Base-by-base conservation (phyloP, 2,797 vertebrate genomes). In the Protosalanx chinensis region DNA sequence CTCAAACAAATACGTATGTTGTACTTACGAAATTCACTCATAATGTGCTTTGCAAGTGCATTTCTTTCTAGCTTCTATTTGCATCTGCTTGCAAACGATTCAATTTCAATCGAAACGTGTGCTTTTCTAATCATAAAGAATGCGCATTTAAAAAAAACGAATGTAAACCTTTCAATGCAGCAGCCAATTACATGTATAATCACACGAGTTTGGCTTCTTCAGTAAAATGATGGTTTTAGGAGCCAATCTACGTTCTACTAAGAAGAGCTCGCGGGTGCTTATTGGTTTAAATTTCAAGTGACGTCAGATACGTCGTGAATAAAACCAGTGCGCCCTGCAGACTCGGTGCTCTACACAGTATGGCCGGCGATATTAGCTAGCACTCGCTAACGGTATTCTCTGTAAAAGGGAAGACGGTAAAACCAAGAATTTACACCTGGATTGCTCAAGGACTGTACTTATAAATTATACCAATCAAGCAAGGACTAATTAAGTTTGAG, bases 331-430 rank as follows among this genome's bases (percentile, higher is more conserved):
- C 78, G 85, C 89, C 82, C 64, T 74, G 61, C 27, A 1, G 0
- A 0, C 5, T 60, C 81, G 81, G 82, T 2, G 96, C 95, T 97
- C 27, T 95, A 92, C 97, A 97, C 97, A 99, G 97, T 98, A 98
- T 99, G 96, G 97, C 97, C 96, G 96, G 96, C 95, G 96, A 99
- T 87, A 99, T 98, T 97, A 99, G 97, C 97, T 98, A 99, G 96
- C 97, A 94, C 92, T 97, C 94, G 95, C 97, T 94, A 87, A 93
- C 91, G 91, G 93, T 93, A 88, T 96, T 96, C 96, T 98, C 96
- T 98, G 94, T 89, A 93, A 97, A 95, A 94, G 95, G 96, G 95
- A 96, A 97, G 90, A 95, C 94, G 94, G 89, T 91, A 91, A 93
- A 93, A 78, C 91, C 88, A 95, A 96, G 90, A 94, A 93, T 94